phyloP scores from a whole-genome alignment of 2,888 invertebrate genomes.

The Phoenoteleia sp. region DNA sequence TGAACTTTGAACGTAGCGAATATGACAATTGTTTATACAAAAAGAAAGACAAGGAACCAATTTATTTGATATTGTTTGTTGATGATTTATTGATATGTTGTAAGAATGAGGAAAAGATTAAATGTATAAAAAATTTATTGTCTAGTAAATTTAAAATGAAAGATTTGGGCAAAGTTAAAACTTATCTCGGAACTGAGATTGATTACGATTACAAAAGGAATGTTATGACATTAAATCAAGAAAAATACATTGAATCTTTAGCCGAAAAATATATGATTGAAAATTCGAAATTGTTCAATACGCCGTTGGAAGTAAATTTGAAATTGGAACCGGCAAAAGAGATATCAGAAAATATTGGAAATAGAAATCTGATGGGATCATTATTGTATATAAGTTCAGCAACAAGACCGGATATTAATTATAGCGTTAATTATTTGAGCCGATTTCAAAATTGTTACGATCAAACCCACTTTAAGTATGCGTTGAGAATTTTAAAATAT shows the following conservation, averaged over 20 bases:
- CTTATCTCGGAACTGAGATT: slow-evolving; percentile 54
- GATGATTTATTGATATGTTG: neutral
- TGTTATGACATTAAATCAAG: slow-evolving; percentile 16
- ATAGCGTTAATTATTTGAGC: slow-evolving; percentile 59
- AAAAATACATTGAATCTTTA: slow-evolving; percentile 39
- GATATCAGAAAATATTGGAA: slow-evolving; percentile 20
- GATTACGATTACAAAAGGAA: slow-evolving; percentile 25
- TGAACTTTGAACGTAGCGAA: slow-evolving; percentile 48
- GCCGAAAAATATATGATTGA: slow-evolving; percentile 36
- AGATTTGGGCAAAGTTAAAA: slow-evolving; percentile 51
- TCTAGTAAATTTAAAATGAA: slow-evolving; percentile 50
- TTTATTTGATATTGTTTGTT: slow-evolving; percentile 7
- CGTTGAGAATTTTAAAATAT: slow-evolving; percentile 46
- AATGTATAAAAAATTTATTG: slow-evolving; percentile 33
- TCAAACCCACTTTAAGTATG: slow-evolving; percentile 53
- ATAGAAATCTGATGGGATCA: slow-evolving; percentile 56
- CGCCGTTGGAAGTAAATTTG: slow-evolving; percentile 55
- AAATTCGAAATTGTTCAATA: slow-evolving; percentile 35
- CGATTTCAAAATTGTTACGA: slow-evolving; percentile 53
- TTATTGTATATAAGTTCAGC: slow-evolving; percentile 53
- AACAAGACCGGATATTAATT: slow-evolving; percentile 50
- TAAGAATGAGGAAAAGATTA: neutral
- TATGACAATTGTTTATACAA: slow-evolving; percentile 45
- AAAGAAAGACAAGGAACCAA: neutral
- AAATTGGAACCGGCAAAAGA: slow-evolving; percentile 33